Base-by-base conservation (phyloP, 1,140 invertebrate species). In the Orussus abietinus region DNA sequence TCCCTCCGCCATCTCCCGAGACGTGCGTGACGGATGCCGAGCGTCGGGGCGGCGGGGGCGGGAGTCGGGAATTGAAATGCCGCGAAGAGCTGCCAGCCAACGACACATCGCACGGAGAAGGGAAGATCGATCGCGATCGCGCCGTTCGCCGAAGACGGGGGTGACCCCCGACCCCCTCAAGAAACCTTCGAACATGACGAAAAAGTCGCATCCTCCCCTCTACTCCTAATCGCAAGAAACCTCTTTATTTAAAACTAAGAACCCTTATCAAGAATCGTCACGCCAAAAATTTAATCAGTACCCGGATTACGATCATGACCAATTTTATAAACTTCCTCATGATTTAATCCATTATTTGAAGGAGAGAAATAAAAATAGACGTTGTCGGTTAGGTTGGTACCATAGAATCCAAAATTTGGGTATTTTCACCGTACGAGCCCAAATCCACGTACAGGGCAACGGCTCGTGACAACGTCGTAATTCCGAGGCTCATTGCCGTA, bases 401-500 rank as follows among this genome's bases (percentile, higher is more conserved):
- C 28, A 25, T 22, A 22, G 20, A 33, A 14, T 33, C 14, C 14
- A 17, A n/a, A 14, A 17, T 12, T 18, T 33, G 14, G 32, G 15
- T 33, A 10, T 14, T 33, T 17, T 33, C 6, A 7, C 5, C 28
- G 14, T 20, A n/a, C 10, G 30, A 31, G 20, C 32, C 41, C 33
- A 31, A 36, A 25, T 28, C 10, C 22, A 17, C 17, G 29, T 38
- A 38, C n/a, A n/a, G 21, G 3, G 19, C 26, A 13, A 53, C 51
- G 51, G 38, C 45, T 21, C 25, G 38, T 49, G 49, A 48, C 42
- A 48, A 53, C 53, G 38, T 53, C 48, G 45, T 38, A 18, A 35
- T 37, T 22, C 32, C 10, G 13, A 19, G 25, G 31, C 38, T 30
- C 40, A 50, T 48, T 42, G 7, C 22, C 47, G 45, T 11, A 28